Evolutionary conservation across 2,113 vertebrate genomes (phyloP).

Genomic region (Colinus virginianus): DNA sequence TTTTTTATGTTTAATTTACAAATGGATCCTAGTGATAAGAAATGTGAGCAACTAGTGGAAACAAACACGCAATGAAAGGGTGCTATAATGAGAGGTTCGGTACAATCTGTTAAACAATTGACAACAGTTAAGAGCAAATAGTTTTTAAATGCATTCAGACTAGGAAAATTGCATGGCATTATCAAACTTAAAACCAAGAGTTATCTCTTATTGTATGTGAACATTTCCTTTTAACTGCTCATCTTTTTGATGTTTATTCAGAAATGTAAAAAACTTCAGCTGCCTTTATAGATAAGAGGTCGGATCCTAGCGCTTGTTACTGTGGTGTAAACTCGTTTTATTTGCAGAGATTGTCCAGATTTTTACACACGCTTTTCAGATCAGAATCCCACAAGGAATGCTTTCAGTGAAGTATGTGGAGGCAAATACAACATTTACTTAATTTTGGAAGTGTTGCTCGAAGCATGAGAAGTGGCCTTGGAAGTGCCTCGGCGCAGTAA

Average conservation of each 20-base stretch:
- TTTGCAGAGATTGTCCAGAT: slow-evolving; percentile 3
- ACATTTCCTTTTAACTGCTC: slow-evolving; percentile 56
- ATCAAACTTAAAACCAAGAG: slow-evolving; percentile 68
- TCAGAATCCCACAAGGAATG: background rate
- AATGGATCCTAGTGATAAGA: slow-evolving; percentile 97
- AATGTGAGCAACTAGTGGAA: slow-evolving; percentile 90
- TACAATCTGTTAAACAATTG: slow-evolving; percentile 96
- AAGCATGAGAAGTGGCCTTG: slow-evolving; percentile 26
- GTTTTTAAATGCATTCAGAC: slow-evolving; percentile 76
- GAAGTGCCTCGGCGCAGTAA: slow-evolving; percentile 27
- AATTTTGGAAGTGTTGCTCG: slow-evolving; percentile 53
- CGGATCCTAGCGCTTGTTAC: slow-evolving; percentile 28
- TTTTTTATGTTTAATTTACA: slow-evolving; percentile 97
- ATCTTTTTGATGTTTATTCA: slow-evolving; percentile 69
- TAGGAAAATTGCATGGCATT: slow-evolving; percentile 68
- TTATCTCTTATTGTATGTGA: slow-evolving; percentile 66
- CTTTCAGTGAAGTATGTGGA: background rate
- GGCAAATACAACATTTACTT: slow-evolving; percentile 36
- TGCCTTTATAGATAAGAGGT: slow-evolving; percentile 52
- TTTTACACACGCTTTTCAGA: background rate
- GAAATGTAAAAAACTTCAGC: slow-evolving; percentile 71
- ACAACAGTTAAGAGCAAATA: slow-evolving; percentile 83
- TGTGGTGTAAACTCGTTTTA: slow-evolving; percentile 23
- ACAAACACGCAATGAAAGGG: slow-evolving; percentile 88
- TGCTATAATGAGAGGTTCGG: slow-evolving; percentile 89